Conservation (phyloP, 2,113 vertebrate genomes). For the Chloebia gouldiae region DNA sequence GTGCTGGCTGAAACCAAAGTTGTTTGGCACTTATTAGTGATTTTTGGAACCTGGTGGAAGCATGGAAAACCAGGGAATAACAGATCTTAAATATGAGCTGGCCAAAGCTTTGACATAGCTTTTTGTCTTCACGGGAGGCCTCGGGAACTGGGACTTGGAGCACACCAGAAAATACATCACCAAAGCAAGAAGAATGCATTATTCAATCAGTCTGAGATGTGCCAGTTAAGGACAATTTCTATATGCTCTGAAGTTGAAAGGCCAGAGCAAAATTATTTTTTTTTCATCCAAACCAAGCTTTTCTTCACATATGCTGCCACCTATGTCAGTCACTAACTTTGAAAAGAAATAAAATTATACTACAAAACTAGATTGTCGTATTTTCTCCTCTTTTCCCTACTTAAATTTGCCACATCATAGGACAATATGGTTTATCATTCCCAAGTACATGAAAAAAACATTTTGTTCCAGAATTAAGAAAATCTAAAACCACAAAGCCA, state of each 20-base stretch:
- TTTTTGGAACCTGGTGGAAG: neutral
- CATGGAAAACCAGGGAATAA: neutral
- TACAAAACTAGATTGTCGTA: neutral
- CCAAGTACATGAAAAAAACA: neutral
- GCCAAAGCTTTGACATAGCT: neutral
- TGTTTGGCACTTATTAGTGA: neutral
- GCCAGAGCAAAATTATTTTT: neutral
- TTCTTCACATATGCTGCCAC: neutral
- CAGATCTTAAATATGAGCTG: neutral
- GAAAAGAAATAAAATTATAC: neutral
- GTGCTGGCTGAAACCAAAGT: neutral
- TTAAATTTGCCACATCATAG: neutral
- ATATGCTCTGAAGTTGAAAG: neutral
- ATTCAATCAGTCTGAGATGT: neutral
- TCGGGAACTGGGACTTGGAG: neutral
- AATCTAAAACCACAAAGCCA: neutral
- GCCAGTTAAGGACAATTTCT: neutral
- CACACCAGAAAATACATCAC: neutral
- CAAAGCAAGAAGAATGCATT: neutral
- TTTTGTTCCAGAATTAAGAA: neutral
- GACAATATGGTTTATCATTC: neutral
- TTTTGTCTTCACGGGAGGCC: neutral
- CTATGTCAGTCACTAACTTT: neutral
- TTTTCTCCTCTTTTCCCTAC: neutral
- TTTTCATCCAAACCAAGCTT: neutral